Percentiles rank a stretch among this genome's conserved stretches.
These are phyloP conservation scores for Hypselothyrea guttata DNA, from an alignment of 2,888 invertebrate species.

Conservation along the genomic window DNA sequence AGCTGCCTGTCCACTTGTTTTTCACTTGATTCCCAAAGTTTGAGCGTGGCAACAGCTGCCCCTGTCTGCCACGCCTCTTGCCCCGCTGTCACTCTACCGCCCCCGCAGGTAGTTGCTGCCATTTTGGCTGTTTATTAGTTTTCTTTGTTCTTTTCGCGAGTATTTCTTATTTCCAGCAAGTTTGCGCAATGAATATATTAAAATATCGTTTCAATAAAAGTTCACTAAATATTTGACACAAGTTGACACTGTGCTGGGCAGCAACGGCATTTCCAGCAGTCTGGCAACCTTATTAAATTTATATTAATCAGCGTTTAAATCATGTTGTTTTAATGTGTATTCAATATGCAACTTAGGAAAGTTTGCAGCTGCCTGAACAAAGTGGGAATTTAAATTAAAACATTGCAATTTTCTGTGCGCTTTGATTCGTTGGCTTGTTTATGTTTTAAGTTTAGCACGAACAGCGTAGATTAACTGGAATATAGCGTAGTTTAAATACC, in stretches of 20 bases:
- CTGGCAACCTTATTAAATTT: slow-evolving; percentile 54
- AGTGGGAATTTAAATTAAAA: slow-evolving; percentile 13
- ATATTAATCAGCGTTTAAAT: slow-evolving; percentile 46
- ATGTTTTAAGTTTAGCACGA: no score
- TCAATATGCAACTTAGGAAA: slow-evolving; percentile 59
- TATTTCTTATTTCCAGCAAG: slow-evolving; percentile 13
- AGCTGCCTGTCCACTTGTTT: slow-evolving; percentile 68
- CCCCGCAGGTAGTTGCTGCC: not conserved
- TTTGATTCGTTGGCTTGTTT: slow-evolving; percentile 25
- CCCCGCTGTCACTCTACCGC: not conserved
- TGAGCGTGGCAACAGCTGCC: slow-evolving; percentile 63
- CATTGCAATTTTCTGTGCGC: slow-evolving; percentile 19
- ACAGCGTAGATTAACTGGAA: no score
- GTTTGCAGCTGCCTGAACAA: no score
- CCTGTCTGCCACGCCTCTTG: slow-evolving; percentile 31
- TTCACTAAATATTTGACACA: slow-evolving; percentile 30
- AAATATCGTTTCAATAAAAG: slow-evolving; percentile 61
- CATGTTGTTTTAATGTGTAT: slow-evolving; percentile 38
- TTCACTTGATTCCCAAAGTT: slow-evolving; percentile 67
- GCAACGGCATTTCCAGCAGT: slow-evolving; percentile 23
- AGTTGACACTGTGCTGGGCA: slow-evolving; percentile 7
- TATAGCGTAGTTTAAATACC: no score
- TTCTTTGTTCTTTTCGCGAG: slow-evolving; percentile 8
- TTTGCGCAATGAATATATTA: slow-evolving; percentile 69
- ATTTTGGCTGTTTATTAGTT: slow-evolving; percentile 32